These are phyloP conservation scores for Marisa cornuarietis DNA, from an alignment of 1,140 invertebrate genomes.

Conservation along the genomic window DNA sequence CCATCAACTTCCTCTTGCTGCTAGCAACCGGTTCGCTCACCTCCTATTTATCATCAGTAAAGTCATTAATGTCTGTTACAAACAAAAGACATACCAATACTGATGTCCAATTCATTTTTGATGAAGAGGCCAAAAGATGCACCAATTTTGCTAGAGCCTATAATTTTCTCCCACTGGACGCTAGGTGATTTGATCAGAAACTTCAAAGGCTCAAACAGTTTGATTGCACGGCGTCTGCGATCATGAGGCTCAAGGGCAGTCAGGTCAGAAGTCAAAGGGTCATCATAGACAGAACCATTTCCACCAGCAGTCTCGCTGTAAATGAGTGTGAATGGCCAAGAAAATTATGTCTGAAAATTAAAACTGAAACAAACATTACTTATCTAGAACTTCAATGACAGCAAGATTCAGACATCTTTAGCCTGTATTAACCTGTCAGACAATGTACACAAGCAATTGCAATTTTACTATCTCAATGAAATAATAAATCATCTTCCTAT, in stretches of 20 bases:
- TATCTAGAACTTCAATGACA: too few species aligned
- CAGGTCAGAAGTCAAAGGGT: neutral
- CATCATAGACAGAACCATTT: conserved; percentile 8
- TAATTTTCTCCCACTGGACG: conserved; percentile 38
- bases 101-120: conserved; percentile 36
- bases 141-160: conserved; percentile 39
- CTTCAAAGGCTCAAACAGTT: neutral
- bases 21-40: too few species aligned
- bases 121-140: conserved; percentile 47
- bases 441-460: too few species aligned
- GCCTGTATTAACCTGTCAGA: too few species aligned
- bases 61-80: too few species aligned
- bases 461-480: too few species aligned
- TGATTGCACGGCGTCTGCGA: neutral
- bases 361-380: too few species aligned
- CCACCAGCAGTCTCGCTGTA: neutral
- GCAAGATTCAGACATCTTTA: too few species aligned
- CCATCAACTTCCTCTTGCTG: too few species aligned
- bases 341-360: neutral
- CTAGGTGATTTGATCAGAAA: conserved; percentile 34
- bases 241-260: conserved; percentile 6
- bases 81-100: conserved; percentile 32
- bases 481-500: too few species aligned
- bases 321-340: neutral
- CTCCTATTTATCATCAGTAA: too few species aligned